Evolutionary conservation across 2,888 invertebrate species (phyloP), one percentile per base, ranked within the genome.

Genomic region (Drosophila subsilvestris): DNA sequence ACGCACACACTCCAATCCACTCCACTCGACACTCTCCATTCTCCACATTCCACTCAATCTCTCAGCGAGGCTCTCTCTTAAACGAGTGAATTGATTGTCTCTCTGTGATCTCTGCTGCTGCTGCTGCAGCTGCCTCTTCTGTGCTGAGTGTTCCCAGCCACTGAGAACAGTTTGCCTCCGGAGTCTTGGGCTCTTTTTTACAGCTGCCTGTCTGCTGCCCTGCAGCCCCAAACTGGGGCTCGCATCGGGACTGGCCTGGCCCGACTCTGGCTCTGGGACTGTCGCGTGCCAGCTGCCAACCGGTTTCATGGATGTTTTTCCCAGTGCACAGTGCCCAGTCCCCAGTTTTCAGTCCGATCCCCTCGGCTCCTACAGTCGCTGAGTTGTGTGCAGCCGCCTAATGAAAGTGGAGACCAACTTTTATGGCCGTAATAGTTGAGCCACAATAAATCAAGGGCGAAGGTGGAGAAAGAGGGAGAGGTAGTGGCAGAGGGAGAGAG

Each of bases 201-300:
- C 68, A 61, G 74, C 73, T 73, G 58, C 58, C 50, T 51, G 51
- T 37, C 49, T 25, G 58, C 32, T 32, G 50, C 43, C 17, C 53
- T 47, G n/a, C 65, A 53, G 25, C 32, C 43, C 59, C 18, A 47
- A 57, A 58, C 37, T 37, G 37, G 37, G 37, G 37, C 37, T 37
- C 37, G 2, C 14, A 37, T 37, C 37, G 14, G 14, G 53, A 60
- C 25, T 50, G 14, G 27, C 32, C 22, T 22, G 20, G 20, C 27
- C 32, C 37, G 37, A 50, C 66, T 42, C 59, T 72, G 22, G 48
- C 29, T 22, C 50, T 25, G 20, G 27, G 27, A 44, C 73, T 81
- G 90, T 85, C 90, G 90, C 90, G 90, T 90, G 90, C 90, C 89
- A 83, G 70, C 70, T 82, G 60, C 88, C 83, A 73, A 88, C 79